Conservation (phyloP, 1,140 invertebrate species). For the Berghia stephanieae region DNA sequence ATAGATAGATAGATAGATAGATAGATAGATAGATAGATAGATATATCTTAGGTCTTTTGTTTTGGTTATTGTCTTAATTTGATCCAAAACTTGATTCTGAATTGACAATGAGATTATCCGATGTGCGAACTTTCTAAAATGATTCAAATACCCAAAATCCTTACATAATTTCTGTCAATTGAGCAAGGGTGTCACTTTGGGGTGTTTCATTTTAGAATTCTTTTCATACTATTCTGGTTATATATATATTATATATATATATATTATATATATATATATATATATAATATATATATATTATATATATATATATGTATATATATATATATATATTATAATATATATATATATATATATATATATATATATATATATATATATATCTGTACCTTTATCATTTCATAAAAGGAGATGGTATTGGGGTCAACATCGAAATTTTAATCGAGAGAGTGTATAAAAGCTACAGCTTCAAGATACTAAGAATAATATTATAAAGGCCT, state of each 20-base stretch:
- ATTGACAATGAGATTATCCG: no score
- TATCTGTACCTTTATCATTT: neutral
- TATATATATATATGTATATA: conserved; percentile 19
- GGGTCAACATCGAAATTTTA: no score
- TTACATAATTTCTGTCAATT: neutral
- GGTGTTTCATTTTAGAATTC: neutral
- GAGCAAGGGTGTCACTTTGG: neutral
- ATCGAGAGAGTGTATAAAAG: no score
- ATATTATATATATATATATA: neutral
- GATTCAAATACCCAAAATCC: neutral
- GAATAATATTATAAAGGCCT: no score
- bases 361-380: conserved; percentile 5
- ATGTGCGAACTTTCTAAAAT: no score
- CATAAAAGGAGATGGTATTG: no score
- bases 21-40: no score
- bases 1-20: no score
- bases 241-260: neutral
- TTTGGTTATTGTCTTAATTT: no score
- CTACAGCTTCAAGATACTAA: no score
- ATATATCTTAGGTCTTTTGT: no score
- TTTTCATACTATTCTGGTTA: neutral
- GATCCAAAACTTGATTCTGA: no score
- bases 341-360: conserved; percentile 15
- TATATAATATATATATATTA: neutral
- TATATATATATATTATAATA: conserved; percentile 10